Conservation (phyloP, 2,113 vertebrate genomes). For the Syrmaticus mikado region DNA sequence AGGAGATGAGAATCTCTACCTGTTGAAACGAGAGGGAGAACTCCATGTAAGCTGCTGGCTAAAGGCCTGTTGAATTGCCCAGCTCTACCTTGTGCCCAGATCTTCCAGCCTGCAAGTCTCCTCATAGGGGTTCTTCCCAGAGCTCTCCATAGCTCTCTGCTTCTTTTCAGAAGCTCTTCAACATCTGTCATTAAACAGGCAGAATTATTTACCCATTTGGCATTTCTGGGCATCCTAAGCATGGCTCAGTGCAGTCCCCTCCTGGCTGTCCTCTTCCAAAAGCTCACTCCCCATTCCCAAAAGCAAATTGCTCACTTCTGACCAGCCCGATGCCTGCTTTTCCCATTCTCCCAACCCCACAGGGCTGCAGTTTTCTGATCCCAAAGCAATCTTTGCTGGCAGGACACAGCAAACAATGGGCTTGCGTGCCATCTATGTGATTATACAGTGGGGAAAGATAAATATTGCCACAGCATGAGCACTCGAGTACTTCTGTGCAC, state of each 20-base stretch:
- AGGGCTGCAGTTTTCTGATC: background rate
- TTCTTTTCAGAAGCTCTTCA: background rate
- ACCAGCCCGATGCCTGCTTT: rapidly evolving
- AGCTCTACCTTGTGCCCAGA: rapidly evolving
- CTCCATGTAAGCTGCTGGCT: background rate
- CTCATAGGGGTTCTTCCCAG: background rate
- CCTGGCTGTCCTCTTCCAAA: background rate
- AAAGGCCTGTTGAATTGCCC: background rate
- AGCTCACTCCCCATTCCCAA: rapidly evolving
- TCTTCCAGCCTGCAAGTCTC: background rate
- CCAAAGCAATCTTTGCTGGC: background rate
- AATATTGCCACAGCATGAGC: background rate
- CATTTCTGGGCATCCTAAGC: background rate
- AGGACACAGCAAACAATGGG: background rate
- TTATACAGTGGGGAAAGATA: background rate
- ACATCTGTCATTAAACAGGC: background rate
- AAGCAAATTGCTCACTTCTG: background rate
- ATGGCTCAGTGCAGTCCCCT: background rate
- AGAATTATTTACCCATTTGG: background rate
- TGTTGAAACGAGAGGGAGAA: background rate
- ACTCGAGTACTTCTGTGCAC: background rate
- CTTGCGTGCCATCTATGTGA: background rate
- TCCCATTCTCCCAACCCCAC: background rate
- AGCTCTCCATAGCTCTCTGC: background rate
- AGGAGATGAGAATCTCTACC: background rate